A percentile compares a stretch with the other conserved stretches of the same genome.
These are phyloP conservation scores for Drosophila dunni DNA, from an alignment of 1,140 invertebrate species.

Conservation along the genomic window DNA sequence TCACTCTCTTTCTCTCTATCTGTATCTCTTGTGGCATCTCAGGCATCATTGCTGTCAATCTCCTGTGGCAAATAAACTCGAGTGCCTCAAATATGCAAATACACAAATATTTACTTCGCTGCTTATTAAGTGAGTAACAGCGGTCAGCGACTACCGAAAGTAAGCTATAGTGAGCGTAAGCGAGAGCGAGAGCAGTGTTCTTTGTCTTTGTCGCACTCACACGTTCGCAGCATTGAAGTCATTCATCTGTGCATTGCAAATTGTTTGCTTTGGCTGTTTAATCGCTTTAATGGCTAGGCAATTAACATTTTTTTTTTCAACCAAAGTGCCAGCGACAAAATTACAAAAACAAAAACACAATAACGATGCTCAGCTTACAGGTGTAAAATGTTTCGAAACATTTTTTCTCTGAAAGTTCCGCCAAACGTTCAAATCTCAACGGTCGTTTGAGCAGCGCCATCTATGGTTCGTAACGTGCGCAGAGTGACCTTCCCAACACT, in stretches of 20 bases:
- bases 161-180: conserved; percentile 24
- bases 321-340: conserved; percentile 24
- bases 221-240: conserved; percentile 3
- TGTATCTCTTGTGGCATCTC: conserved; percentile 26
- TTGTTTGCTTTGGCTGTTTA: conserved; percentile 76
- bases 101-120: conserved; percentile 73
- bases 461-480: neutral
- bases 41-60: conserved; percentile 76
- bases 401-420: neutral
- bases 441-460: conserved; percentile 9
- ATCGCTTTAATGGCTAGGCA: conserved; percentile 79
- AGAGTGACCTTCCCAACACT: neutral
- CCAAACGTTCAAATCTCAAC: conserved; percentile 1
- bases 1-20: conserved; percentile 12
- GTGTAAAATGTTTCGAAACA: conserved; percentile 26
- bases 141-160: conserved; percentile 52
- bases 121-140: conserved; percentile 80
- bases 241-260: conserved; percentile 48
- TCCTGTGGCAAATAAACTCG: conserved; percentile 81
- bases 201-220: conserved; percentile 30
- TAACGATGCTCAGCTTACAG: conserved; percentile 4
- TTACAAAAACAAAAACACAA: conserved; percentile 9
- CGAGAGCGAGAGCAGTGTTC: conserved; percentile 41
- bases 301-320: conserved; percentile 64
- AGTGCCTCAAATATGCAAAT: conserved; percentile 74